These are phyloP conservation scores for Calcarius ornatus DNA, from an alignment of 2,113 vertebrate genomes.

Conservation along the genomic window DNA sequence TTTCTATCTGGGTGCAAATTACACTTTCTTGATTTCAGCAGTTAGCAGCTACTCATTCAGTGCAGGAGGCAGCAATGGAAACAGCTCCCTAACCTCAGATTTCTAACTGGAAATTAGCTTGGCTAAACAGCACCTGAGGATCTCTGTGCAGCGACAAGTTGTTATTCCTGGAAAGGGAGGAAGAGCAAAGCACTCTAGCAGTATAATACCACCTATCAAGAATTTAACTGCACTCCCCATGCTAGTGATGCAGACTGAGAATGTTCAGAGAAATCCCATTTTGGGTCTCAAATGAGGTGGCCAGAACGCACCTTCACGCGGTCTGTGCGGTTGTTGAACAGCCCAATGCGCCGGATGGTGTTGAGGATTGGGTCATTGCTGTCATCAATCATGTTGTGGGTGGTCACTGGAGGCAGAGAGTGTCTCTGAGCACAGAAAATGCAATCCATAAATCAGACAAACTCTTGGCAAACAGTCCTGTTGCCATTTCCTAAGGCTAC, in stretches of 20 bases:
- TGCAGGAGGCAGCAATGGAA: background rate
- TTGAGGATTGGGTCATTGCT: conserved; percentile 87
- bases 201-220: background rate
- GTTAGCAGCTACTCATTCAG: background rate
- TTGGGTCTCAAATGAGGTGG: background rate
- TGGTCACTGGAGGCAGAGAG: conserved; percentile 92
- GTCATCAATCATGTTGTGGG: conserved; percentile 96
- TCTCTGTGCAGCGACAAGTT: background rate
- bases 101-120: background rate
- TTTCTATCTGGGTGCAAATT: background rate
- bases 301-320: conserved; percentile 84
- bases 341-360: conserved; percentile 88
- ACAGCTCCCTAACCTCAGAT: background rate
- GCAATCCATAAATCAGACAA: background rate
- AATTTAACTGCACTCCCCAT: background rate
- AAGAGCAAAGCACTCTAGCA: background rate
- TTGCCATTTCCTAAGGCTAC: background rate
- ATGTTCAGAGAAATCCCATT: background rate
- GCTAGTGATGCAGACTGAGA: background rate
- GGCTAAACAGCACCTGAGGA: background rate
- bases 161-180: background rate
- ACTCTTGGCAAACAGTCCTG: background rate
- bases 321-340: conserved; percentile 91
- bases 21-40: background rate
- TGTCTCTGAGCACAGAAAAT: conserved; percentile 78